Evolutionary conservation across 2,797 vertebrate species (phyloP), one percentile per base, ranked within the genome.

Genomic region (Falco biarmicus): DNA sequence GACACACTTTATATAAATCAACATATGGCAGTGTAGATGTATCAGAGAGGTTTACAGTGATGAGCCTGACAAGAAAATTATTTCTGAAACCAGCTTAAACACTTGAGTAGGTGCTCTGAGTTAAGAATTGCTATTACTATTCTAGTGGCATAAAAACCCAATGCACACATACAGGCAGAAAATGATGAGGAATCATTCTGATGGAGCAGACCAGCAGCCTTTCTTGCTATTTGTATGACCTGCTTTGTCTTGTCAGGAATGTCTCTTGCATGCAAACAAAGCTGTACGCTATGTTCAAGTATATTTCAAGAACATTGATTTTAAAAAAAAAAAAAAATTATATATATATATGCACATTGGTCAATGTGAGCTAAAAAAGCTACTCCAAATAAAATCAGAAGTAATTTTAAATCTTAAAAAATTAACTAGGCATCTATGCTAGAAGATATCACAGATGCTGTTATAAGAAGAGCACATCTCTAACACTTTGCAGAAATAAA

Each of bases 31-130:
- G n/a, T 57, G 87, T 45, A 89, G 86, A 70, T 51, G 56, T 60
- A 89, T 26, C 63, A 66, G 60, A 92, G 70, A 91, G 68, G 37
- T 78, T 91, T 84, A 64, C 39, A 85, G 41, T 68, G 87, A 87
- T 61, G 56, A 75, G 69, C 61, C 71, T 86, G 92, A 93, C 84
- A 95, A 73, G 87, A 87, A 96, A 94, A 89, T 87, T 75, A 51
- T 90, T 96, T 87, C 71, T 87, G 64, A 96, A 94, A 85, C 4
- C 13, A 87, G 45, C 53, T 90, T 87, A 93, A 94, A 92, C 66
- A 83, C 87, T 92, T 64, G 28, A 94, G 50, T 70, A 75, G 71
- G 78, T 65, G 78, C 21, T 91, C 25, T 16, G 41, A 89, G 68
- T 87, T 87, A 92, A 82, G 60, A 90, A 90, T 29, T 59, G 37